phyloP scores from a whole-genome alignment of 2,113 vertebrate species.

The Sebastes fasciatus region DNA sequence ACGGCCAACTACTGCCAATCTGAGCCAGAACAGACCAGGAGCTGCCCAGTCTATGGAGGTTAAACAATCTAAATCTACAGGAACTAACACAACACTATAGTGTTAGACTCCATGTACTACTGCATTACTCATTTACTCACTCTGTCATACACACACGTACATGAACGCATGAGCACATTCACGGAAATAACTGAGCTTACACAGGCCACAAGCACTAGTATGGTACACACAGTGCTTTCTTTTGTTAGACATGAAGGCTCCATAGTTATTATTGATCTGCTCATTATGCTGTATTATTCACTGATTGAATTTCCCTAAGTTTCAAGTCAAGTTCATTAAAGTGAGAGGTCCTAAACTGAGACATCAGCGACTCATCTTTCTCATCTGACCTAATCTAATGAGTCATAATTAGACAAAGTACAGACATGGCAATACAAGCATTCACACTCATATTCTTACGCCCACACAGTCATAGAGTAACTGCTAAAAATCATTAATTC shows the following conservation, averaged over 20 bases:
- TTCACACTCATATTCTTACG: neutral
- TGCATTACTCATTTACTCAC: neutral
- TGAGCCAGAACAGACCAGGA: neutral
- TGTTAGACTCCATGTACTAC: neutral
- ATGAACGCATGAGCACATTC: constrained; percentile 3
- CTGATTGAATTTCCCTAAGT: constrained; percentile 76
- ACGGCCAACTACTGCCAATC: constrained; percentile 20
- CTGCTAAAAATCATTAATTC: neutral
- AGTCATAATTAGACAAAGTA: constrained; percentile 11
- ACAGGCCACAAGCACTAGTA: constrained; percentile 22
- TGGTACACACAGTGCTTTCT: constrained; percentile 57
- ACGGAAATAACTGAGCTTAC: neutral
- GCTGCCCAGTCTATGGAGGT: neutral
- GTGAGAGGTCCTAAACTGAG: constrained; percentile 71
- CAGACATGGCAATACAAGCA: neutral
- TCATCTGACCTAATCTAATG: constrained; percentile 35
- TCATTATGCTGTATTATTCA: constrained; percentile 78
- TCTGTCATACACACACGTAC: neutral
- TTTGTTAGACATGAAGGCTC: constrained; percentile 67
- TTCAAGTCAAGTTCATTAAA: constrained; percentile 80
- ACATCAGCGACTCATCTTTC: constrained; percentile 52
- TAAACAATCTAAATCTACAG: neutral
- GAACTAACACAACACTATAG: neutral
- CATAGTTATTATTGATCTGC: constrained; percentile 81
- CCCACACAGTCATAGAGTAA: neutral